These are phyloP conservation scores for Phoxinus phoxinus DNA, from an alignment of 2,113 vertebrate species.

Conservation along the genomic window DNA sequence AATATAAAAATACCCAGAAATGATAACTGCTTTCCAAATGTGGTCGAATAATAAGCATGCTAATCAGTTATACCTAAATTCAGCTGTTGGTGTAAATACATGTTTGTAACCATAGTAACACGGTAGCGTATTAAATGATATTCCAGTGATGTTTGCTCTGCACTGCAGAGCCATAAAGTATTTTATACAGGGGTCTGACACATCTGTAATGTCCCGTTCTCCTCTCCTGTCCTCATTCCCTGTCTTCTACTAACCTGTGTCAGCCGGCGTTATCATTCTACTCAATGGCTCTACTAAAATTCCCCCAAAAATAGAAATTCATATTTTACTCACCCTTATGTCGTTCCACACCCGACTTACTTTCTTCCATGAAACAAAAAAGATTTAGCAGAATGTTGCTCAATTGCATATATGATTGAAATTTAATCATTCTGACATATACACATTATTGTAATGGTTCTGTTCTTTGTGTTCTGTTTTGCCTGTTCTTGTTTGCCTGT, in stretches of 20 bases:
- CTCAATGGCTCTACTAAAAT: not conserved
- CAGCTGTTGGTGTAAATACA: not conserved
- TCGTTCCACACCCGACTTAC: not conserved
- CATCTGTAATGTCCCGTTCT: not conserved
- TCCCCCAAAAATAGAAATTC: not conserved
- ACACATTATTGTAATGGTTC: no score
- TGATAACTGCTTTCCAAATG: not conserved
- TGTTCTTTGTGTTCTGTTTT: no score
- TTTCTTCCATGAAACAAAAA: not conserved
- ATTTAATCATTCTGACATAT: no score
- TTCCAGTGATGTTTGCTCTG: conserved; percentile 2
- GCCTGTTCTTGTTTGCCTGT: no score
- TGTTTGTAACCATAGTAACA: conserved; percentile 1
- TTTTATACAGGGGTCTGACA: not conserved
- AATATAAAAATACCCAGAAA: conserved; percentile 6
- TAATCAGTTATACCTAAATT: not conserved
- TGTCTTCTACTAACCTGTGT: not conserved
- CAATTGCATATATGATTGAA: not conserved
- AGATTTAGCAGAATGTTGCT: not conserved
- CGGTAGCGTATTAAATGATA: not conserved
- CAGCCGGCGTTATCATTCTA: not conserved
- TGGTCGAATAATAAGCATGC: not conserved
- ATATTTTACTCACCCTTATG: not conserved
- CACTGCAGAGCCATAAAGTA: not conserved
- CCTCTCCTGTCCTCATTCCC: not conserved